Conservation (phyloP, 2,797 vertebrate species). For the Periophthalmus magnuspinnatus region DNA sequence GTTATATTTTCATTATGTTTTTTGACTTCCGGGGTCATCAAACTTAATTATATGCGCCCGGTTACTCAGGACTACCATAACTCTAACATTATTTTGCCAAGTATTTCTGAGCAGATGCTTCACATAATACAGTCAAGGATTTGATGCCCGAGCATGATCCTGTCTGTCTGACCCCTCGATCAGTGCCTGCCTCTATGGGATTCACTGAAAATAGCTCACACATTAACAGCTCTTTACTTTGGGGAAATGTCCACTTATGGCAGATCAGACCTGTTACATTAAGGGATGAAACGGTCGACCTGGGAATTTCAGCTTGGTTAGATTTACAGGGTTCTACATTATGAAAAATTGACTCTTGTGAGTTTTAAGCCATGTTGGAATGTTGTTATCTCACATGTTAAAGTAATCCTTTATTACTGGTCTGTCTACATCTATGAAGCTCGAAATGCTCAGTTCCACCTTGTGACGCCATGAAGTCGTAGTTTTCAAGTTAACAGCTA, state of each 20-base stretch:
- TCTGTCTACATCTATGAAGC: no score
- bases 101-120: neutral
- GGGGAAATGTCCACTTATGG: slow-evolving; percentile 5
- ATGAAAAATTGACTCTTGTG: no score
- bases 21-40: no score
- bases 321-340: no score
- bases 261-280: neutral
- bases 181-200: neutral
- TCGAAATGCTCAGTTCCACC: no score
- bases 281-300: neutral
- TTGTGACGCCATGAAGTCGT: no score
- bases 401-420: no score
- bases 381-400: no score
- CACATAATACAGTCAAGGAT: slow-evolving; percentile 11
- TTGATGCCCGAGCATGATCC: slow-evolving; percentile 8
- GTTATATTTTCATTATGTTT: no score
- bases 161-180: neutral
- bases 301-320: neutral
- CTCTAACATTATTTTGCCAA: neutral
- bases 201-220: neutral
- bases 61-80: neutral
- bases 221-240: slow-evolving; percentile 8
- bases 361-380: no score
- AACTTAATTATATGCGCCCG: no score
- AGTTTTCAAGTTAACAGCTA: no score